phyloP scores from a whole-genome alignment of 1,140 invertebrate genomes.

The Heterodera schachtii region DNA sequence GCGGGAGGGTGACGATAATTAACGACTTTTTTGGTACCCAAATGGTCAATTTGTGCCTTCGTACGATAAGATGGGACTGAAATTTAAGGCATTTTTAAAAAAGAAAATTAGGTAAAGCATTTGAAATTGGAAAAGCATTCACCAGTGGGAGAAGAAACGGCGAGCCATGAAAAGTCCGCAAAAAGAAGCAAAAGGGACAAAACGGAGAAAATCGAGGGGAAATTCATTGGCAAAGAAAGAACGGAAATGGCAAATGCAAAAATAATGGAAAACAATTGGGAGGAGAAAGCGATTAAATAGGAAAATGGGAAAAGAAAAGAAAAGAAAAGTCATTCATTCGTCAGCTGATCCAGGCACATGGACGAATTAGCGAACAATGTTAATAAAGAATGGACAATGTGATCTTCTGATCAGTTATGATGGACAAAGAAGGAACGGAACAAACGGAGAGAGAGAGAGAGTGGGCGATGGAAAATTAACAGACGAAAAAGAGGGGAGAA shows the following conservation, averaged over 20 bases:
- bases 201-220: not conserved
- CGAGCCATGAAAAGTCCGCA: not conserved
- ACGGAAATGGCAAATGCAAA: too few relatives aligned
- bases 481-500: not conserved
- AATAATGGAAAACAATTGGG: too few relatives aligned
- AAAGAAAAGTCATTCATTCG: too few relatives aligned
- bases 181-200: not conserved
- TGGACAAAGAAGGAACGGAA: not conserved
- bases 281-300: not conserved
- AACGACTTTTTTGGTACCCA: too few relatives aligned
- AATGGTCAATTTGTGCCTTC: not conserved
- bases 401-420: too few relatives aligned
- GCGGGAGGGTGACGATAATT: not conserved
- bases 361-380: too few relatives aligned
- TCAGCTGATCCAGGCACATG: too few relatives aligned
- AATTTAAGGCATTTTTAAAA: too few relatives aligned
- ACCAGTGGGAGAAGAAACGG: not conserved
- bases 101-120: too few relatives aligned
- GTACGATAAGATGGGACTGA: too few relatives aligned
- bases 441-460: not conserved
- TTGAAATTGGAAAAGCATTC: not conserved
- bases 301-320: not conserved
- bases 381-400: too few relatives aligned
- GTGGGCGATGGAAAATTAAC: not conserved
- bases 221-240: not conserved